Evolutionary conservation across 2,113 vertebrate species (phyloP), one percentile per base, ranked within the genome.

Genomic region (Okapia johnstoni): DNA sequence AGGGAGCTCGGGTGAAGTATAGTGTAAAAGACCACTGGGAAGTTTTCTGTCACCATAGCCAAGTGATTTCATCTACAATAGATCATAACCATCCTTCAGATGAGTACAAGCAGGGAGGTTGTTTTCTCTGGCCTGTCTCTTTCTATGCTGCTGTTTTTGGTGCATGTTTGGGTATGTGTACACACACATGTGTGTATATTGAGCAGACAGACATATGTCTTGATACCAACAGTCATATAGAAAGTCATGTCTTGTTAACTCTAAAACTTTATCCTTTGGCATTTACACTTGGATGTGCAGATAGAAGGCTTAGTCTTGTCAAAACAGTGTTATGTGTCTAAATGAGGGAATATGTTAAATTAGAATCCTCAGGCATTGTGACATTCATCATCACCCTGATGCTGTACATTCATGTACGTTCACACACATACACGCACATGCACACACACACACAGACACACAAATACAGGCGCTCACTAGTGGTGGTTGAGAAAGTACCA

Each of bases 11-110:
- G 83, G 83, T 48, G 48, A 98, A 98, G 48, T 73, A 97, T 46
- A 91, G 97, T 95, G 77, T 97, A 85, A 98, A 96, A 97, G 80
- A 95, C 93, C 93, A 93, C 50, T 98, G 98, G 87, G 96, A 98
- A 98, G 95, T 96, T 66, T 96, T 61, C 15, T 93, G 79, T 96
- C 87, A 96, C 83, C 40, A 36, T 23, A 91, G 21, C 55, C 83
- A 97, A 96, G 25, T 87, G 96, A 91, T 96, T 98, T 97, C 95
- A 98, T 98, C 95, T 98, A 84, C 97, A 88, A 55, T 28, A 40
- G 88, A 97, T 97, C 43, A 96, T 46, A 98, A 93, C 36, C 48
- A 48, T 97, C 96, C 66, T 61, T 92, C 48, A 97, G 54, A 94
- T 94, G 43, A 94, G 30, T 98, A 58, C 90, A 95, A 93, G 48